phyloP scores from a whole-genome alignment of 2,113 vertebrate genomes.

The Chaenocephalus aceratus region DNA sequence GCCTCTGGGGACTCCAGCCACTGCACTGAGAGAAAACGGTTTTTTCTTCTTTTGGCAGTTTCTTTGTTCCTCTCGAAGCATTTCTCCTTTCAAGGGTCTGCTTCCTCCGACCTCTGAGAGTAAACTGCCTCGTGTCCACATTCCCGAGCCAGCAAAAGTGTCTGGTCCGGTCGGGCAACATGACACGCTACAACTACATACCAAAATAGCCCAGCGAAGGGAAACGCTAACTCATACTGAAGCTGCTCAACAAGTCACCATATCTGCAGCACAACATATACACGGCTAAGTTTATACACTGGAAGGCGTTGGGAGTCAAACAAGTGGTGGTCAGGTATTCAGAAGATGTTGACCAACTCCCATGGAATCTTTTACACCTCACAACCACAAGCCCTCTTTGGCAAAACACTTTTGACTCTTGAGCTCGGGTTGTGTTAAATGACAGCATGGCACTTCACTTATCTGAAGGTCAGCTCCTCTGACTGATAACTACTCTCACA shows the following conservation, averaged over 20 bases:
- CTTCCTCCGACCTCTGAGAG: slow-evolving; percentile 55
- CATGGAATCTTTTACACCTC: no score
- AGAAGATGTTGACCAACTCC: not conserved
- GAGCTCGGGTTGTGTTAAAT: slow-evolving; percentile 2
- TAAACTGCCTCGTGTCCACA: slow-evolving; percentile 35
- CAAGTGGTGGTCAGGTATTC: not conserved
- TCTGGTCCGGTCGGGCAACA: slow-evolving; percentile 52
- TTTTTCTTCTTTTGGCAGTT: not conserved
- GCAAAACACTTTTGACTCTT: not conserved
- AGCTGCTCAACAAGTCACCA: slow-evolving; percentile 29
- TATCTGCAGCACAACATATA: slow-evolving; percentile 11
- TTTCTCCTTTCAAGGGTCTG: slow-evolving; percentile 54
- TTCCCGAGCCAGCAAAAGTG: slow-evolving; percentile 53
- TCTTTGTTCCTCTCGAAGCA: slow-evolving; percentile 30
- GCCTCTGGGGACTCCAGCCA: slow-evolving; percentile 4
- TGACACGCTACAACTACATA: slow-evolving; percentile 63
- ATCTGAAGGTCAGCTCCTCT: slow-evolving; percentile 60
- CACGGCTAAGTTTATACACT: not conserved
- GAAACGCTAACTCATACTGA: slow-evolving; percentile 47
- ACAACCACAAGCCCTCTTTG: not conserved
- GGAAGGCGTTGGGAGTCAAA: not conserved
- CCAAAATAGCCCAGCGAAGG: slow-evolving; percentile 55
- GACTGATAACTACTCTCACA: slow-evolving; percentile 28
- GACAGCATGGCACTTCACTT: slow-evolving; percentile 13
- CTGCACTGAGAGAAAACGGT: not conserved